Evolutionary conservation across 1,140 invertebrate species (phyloP).

Genomic region (Drosophila sp.): DNA sequence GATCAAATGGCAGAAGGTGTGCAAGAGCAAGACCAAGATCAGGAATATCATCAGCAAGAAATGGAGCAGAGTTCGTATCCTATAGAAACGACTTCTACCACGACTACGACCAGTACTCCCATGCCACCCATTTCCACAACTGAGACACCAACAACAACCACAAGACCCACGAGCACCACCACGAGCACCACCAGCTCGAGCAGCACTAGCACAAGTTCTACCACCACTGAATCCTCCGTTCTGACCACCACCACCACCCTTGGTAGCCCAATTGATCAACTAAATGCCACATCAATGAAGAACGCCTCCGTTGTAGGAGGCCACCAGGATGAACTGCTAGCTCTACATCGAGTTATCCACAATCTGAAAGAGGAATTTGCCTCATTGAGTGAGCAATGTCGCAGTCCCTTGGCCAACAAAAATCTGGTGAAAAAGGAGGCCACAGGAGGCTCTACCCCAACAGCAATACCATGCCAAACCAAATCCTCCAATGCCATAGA

Average conservation of each 20-base stretch:
- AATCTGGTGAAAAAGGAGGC: neutral
- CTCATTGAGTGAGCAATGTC: conserved; percentile 1
- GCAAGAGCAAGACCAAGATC: conserved; percentile 22
- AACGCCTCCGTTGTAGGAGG: neutral
- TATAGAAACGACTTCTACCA: neutral
- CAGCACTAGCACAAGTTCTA: neutral
- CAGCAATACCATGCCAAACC: neutral
- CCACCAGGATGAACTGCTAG: neutral
- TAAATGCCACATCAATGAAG: too few relatives aligned
- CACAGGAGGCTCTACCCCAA: neutral
- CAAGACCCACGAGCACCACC: neutral
- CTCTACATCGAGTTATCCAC: conserved; percentile 8
- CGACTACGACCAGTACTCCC: neutral
- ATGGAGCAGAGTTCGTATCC: neutral
- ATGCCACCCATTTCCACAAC: conserved; percentile 15
- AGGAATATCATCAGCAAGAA: neutral
- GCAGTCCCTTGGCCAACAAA: neutral
- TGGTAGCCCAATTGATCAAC: neutral
- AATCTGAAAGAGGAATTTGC: conserved; percentile 18
- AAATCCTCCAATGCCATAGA: neutral
- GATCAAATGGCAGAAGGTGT: conserved; percentile 42
- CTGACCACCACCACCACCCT: neutral
- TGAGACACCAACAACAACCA: neutral
- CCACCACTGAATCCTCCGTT: neutral
- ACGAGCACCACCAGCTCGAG: neutral